phyloP scores from a whole-genome alignment of 2,113 vertebrate genomes.

The Mus pahari region DNA sequence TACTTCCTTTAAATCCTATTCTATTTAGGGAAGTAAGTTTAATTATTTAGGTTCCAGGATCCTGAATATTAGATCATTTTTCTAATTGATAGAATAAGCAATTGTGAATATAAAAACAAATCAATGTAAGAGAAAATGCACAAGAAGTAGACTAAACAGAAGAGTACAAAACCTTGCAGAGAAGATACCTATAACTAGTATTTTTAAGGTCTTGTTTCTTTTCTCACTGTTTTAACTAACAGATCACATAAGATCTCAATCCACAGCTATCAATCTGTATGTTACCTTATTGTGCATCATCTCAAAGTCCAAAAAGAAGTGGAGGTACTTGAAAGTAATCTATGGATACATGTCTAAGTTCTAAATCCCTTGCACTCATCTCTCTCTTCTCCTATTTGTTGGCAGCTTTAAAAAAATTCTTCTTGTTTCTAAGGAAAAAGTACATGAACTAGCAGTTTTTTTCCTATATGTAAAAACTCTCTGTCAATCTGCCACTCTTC shows the following conservation, averaged over 20 bases:
- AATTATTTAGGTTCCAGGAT: slow-evolving; percentile 1
- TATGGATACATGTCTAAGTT: slow-evolving; percentile 26
- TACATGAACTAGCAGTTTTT: slow-evolving; percentile 15
- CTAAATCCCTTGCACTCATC: not conserved
- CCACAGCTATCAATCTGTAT: slow-evolving; percentile 36
- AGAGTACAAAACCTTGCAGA: not conserved
- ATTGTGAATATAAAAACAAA: not conserved
- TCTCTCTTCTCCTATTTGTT: slow-evolving; percentile 49
- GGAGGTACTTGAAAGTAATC: slow-evolving; percentile 34
- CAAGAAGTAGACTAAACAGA: slow-evolving; percentile 52
- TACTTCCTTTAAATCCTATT: not conserved
- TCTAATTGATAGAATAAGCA: slow-evolving; percentile 35
- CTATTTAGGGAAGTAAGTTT: not conserved
- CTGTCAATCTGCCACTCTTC: not conserved
- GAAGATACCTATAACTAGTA: not conserved
- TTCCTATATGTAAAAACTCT: slow-evolving; percentile 5
- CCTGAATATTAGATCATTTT: not conserved
- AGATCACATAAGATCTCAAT: slow-evolving; percentile 10
- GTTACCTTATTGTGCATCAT: not conserved
- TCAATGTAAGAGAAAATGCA: not conserved
- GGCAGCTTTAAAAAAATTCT: slow-evolving; percentile 54
- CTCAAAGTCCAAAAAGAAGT: slow-evolving; percentile 44
- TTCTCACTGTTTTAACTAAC: slow-evolving; percentile 51
- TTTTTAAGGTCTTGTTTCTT: not conserved
- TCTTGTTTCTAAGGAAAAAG: not conserved